Evolutionary conservation across 2,797 vertebrate species (phyloP), one percentile per base, ranked within the genome.

Genomic region (Tadarida brasiliensis): DNA sequence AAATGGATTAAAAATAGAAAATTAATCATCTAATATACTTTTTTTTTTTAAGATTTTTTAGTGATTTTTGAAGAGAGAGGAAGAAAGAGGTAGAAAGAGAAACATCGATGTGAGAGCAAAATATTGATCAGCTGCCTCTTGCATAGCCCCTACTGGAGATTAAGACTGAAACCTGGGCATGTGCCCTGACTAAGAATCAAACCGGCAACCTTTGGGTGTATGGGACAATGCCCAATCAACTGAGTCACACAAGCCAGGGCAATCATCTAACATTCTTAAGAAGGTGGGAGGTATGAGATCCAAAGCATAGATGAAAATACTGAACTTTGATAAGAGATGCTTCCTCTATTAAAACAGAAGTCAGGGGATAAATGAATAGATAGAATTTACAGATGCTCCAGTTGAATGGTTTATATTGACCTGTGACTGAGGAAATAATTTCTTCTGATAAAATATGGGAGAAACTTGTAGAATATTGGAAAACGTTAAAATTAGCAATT

Each of bases 401-500:
- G 14, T 71, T 81, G 56, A 82, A 63, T 86, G 15, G 0, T 47
- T 85, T 91, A 57, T 84, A 56, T 87, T 85, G 65, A 65, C 19
- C 28, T 77, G 9, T 96, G 61, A 70, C 86, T 76, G 86, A 71
- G 10, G 17, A 89, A 24, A 5, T 6, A 68, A 86, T 24, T 26
- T 89, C 24, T 86, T 86, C 12, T 81, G 56, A 54, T 86, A 59
- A 86, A 35, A 56, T 33, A 5, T 54, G 3, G 63, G 11, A 83
- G 30, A 78, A 87, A 39, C 47, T 90, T 39, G 22, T 1, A 59
- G 11, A 9, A 73, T 57, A 63, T 87, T 59, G 65, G 17, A 76
- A 90, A 96, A 77, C 24, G 49, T 76, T 20, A 35, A 28, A 87
- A 82, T 76, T 47, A 87, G 11, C n/a, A 87, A 49, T 63, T 92